Evolutionary conservation across 1,140 invertebrate species (phyloP).

Genomic region (Caenorhabditis briggsae): DNA sequence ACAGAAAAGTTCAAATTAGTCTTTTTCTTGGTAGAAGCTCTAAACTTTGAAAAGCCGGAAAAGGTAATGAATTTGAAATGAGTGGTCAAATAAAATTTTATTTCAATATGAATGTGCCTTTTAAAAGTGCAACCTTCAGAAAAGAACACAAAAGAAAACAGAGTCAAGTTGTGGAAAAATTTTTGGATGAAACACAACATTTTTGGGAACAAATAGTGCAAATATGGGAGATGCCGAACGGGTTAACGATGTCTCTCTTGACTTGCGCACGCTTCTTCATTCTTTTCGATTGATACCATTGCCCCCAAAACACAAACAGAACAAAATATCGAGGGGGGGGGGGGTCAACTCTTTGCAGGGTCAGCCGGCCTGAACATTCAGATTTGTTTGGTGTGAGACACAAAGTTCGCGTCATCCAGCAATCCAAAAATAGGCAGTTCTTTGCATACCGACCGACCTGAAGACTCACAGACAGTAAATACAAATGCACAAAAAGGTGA

Average conservation of each 20-base stretch:
- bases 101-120: not conserved
- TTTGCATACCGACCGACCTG: not conserved
- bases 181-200: conserved; percentile 26
- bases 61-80: too few species aligned
- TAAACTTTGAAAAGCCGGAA: too few species aligned
- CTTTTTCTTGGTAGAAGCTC: too few species aligned
- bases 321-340: conserved; percentile 31
- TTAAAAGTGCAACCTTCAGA: conserved; percentile 16
- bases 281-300: conserved; percentile 48
- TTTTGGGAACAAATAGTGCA: conserved; percentile 40
- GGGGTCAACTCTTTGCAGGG: conserved; percentile 38
- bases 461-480: conserved; percentile 31
- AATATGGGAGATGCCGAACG: conserved; percentile 45
- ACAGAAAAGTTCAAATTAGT: too few species aligned
- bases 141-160: too few species aligned
- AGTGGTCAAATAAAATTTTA: not conserved
- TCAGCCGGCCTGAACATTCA: not conserved
- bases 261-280: conserved; percentile 52
- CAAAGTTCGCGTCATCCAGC: not conserved
- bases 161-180: conserved; percentile 9
- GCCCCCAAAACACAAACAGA: conserved; percentile 52
- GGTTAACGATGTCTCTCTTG: conserved; percentile 47
- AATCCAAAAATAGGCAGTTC: conserved; percentile 20
- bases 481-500: not conserved
- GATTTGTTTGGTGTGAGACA: conserved; percentile 36